A percentile compares a stretch with the other conserved stretches of the same genome.
Conservation (phyloP, 2,888 invertebrate genomes). For the Eupithecia tripunctaria region DNA sequence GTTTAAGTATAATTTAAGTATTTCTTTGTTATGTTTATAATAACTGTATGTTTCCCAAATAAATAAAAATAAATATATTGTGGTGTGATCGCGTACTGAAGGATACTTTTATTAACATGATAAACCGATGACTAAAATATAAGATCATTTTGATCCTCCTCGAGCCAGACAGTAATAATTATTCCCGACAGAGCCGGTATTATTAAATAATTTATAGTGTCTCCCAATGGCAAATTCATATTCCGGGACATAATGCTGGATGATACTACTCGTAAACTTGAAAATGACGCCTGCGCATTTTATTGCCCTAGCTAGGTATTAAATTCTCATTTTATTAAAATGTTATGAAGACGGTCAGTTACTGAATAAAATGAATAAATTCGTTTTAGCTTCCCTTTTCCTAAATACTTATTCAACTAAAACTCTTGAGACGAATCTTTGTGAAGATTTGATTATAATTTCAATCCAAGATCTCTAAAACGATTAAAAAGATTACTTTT, state of each 20-base stretch:
- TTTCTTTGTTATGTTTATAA: too few species aligned
- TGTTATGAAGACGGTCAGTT: neutral
- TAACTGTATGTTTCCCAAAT: too few species aligned
- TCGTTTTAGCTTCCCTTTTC: neutral
- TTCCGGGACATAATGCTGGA: conserved; percentile 3
- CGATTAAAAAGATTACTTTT: neutral
- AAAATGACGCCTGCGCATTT: conserved; percentile 1
- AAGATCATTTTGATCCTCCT: neutral
- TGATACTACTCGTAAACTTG: neutral
- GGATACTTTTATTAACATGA: neutral
- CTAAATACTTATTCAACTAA: too few species aligned
- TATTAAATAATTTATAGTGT: conserved; percentile 13
- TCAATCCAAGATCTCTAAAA: neutral
- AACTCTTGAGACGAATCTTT: too few species aligned
- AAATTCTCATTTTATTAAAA: conserved; percentile 10
- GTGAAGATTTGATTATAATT: too few species aligned
- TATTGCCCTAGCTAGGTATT: conserved; percentile 1
- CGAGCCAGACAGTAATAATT: conserved; percentile 2
- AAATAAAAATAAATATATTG: neutral
- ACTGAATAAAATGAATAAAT: neutral
- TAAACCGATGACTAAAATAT: neutral
- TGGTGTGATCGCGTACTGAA: neutral
- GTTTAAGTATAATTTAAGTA: too few species aligned
- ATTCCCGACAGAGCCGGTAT: conserved; percentile 1
- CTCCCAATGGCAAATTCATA: conserved; percentile 10